A percentile compares a stretch with the other conserved stretches of the same genome.
These are phyloP conservation scores for Crossaster papposus DNA, from an alignment of 53 echinoderm and acorn worm genomes.

Conservation along the genomic window DNA sequence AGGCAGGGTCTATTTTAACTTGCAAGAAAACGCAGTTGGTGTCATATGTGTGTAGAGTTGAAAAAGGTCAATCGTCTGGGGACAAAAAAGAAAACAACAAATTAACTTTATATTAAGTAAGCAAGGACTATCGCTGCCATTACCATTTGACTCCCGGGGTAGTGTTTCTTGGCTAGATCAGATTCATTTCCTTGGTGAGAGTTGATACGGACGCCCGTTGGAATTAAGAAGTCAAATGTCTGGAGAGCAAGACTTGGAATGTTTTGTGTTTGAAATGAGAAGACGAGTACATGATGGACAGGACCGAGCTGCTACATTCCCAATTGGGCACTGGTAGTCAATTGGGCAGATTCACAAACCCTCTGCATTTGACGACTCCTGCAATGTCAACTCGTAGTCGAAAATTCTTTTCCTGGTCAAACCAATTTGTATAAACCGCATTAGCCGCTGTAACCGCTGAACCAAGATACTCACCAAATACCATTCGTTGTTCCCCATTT, in stretches of 20 bases:
- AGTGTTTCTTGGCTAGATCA: background rate
- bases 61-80: background rate
- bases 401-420: background rate
- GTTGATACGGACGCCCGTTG: background rate
- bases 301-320: background rate
- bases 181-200: slow-evolving; percentile 1
- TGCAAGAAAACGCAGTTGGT: background rate
- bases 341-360: background rate
- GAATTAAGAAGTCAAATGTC: background rate
- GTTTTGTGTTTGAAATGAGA: slow-evolving; percentile 3
- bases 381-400: background rate
- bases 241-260: background rate
- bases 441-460: background rate
- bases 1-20: background rate
- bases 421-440: background rate
- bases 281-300: background rate
- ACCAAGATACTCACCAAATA: background rate
- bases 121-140: no score
- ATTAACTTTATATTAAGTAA: background rate
- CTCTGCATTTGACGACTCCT: background rate
- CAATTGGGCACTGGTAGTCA: background rate
- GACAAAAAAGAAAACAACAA: background rate
- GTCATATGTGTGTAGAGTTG: background rate
- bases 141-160: background rate
- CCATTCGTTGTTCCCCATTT: background rate